Evolutionary conservation across 2,113 vertebrate genomes (phyloP).

Genomic region (Elgaria multicarinata): DNA sequence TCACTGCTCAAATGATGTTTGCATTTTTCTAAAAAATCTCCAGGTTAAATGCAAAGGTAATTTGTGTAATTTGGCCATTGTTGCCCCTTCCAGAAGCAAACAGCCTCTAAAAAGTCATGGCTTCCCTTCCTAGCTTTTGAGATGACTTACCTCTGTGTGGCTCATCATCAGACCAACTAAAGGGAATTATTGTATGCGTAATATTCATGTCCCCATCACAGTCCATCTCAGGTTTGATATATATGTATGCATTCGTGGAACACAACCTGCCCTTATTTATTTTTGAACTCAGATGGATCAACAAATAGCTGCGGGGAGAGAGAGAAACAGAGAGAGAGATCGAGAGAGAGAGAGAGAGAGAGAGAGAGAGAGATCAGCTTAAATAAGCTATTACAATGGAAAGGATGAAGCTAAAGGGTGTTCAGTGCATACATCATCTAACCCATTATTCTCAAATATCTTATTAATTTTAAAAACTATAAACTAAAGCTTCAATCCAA

Average conservation of each 20-base stretch:
- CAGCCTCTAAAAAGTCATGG: constrained; percentile 7
- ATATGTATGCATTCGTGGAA: background rate
- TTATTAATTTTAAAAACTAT: background rate
- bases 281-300: background rate
- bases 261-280: background rate
- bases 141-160: constrained; percentile 38
- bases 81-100: background rate
- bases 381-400: background rate
- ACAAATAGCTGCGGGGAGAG: constrained; percentile 12
- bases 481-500: background rate
- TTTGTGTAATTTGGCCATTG: background rate
- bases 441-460: background rate
- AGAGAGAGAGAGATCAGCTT: constrained; percentile 1
- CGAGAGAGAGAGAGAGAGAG: background rate
- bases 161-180: constrained; percentile 31
- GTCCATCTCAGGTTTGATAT: too few relatives aligned
- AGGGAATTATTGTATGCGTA: constrained; percentile 45
- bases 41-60: background rate
- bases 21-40: background rate
- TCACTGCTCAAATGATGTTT: background rate
- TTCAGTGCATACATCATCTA: background rate
- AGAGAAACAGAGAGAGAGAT: background rate
- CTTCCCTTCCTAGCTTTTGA: constrained; percentile 32
- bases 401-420: background rate
- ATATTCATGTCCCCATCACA: constrained; percentile 49